Conservation (phyloP, 2,113 vertebrate species). For the Crotalus horridus region DNA sequence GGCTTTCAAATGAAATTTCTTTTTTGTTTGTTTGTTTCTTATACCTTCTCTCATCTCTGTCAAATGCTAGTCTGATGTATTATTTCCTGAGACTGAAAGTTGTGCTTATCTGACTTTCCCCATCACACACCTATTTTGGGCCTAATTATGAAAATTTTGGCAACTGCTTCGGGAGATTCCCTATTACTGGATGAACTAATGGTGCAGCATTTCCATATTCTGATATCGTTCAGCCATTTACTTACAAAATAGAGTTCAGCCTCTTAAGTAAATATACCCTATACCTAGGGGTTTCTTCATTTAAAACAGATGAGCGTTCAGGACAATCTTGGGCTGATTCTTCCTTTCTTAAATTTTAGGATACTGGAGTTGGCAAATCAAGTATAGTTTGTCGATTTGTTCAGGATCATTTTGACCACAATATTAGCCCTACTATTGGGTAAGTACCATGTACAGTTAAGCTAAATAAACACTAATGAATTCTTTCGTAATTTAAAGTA, state of each 20-base stretch:
- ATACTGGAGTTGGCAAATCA: slow-evolving; percentile 96
- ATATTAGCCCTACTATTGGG: slow-evolving; percentile 97
- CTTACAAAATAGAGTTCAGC: neutral
- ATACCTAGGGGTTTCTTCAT: slow-evolving; percentile 7
- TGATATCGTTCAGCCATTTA: neutral
- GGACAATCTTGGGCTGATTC: neutral
- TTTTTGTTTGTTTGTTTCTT: neutral
- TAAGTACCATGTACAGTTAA: slow-evolving; percentile 63
- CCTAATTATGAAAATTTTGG: neutral
- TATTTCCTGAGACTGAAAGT: neutral
- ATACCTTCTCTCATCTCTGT: neutral
- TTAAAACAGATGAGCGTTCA: neutral
- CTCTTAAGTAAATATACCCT: neutral
- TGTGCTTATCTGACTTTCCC: neutral
- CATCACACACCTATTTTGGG: neutral
- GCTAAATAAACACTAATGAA: neutral
- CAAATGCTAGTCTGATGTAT: neutral
- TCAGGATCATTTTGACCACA: slow-evolving; percentile 97
- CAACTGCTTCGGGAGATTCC: neutral
- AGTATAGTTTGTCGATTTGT: slow-evolving; percentile 97
- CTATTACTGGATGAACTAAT: neutral
- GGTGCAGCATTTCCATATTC: neutral
- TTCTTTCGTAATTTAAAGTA: neutral
- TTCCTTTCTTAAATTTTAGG: slow-evolving; percentile 72
- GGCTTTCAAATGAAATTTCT: too few species aligned